A percentile compares a stretch with the other conserved stretches of the same genome.
Conservation (phyloP, 2,888 invertebrate genomes). For the Melinaea menophilus region DNA sequence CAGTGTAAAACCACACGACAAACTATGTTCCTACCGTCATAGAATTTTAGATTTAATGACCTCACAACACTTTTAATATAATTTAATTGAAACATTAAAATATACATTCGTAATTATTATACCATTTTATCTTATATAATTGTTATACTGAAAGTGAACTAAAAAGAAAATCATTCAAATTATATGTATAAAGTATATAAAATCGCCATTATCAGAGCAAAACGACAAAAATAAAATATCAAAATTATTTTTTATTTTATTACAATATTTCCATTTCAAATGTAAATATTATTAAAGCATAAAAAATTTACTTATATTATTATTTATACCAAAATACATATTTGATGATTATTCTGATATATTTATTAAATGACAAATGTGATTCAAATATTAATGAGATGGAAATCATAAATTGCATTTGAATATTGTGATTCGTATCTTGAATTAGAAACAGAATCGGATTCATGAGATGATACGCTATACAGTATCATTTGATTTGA, state of each 20-base stretch:
- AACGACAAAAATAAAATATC: too few relatives aligned
- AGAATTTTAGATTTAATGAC: slow-evolving; percentile 14
- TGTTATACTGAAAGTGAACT: too few relatives aligned
- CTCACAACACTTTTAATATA: background rate
- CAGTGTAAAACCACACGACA: slow-evolving; percentile 18
- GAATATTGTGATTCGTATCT: slow-evolving; percentile 59
- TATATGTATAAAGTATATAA: too few relatives aligned
- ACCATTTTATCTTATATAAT: too few relatives aligned
- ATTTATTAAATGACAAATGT: background rate
- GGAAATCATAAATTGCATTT: slow-evolving; percentile 48
- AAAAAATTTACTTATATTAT: too few relatives aligned
- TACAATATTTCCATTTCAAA: too few relatives aligned
- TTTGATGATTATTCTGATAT: background rate
- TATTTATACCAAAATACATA: background rate
- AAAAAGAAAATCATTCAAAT: too few relatives aligned
- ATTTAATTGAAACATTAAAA: too few relatives aligned
- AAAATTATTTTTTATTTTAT: too few relatives aligned
- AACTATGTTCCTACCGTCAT: slow-evolving; percentile 10
- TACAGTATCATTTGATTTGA: slow-evolving; percentile 51
- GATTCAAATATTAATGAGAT: slow-evolving; percentile 39
- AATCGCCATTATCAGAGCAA: too few relatives aligned
- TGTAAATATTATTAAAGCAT: too few relatives aligned
- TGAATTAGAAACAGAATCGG: slow-evolving; percentile 53
- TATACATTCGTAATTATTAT: too few relatives aligned
- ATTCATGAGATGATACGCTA: slow-evolving; percentile 47